Base-by-base conservation (phyloP, 2,888 invertebrate species). In the Agelastica alni region DNA sequence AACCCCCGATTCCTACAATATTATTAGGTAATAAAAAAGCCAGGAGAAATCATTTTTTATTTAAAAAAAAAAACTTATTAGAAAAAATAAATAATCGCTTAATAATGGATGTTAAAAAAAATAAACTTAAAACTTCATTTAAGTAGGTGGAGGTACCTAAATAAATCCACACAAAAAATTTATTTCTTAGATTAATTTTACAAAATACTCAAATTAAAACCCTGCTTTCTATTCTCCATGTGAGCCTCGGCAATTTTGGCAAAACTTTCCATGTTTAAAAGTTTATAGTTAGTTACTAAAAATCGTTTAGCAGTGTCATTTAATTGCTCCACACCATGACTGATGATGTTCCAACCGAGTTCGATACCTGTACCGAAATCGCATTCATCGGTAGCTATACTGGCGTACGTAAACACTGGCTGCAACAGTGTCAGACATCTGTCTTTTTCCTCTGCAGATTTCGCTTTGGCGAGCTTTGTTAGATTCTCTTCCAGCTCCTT, bases 331-430 rank as follows among this genome's bases (percentile, higher is more conserved):
- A 85, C 75, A 0, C 93, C 91, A 52, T 86, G 89, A 57, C 85
- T 86, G 71, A 96, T 92, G 41, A 97, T 77, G 74, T 92, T 87
- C 62, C 93, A 85, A 0, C 94, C 96, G 28, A 92, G 79, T 75
- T 97, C 96, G 1, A 97, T 75, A 0, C 93, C 90, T 47, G 93
- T 94, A 0, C 96, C 97, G 77, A 94, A 96, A 75, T 97, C 96
- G 71, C 91, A 90, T 75, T 98, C 97, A 71, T 97, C 97, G 51
- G 91, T 86, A 0, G 96, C 97, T 73, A 93, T 93, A 73, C 86
- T 90, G 4, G 93, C 88, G 51, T 86, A 86, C 2, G 90, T 93
- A 56, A 94, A 84, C 18, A 70, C 79, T 51, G 92, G 90, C 66
- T 93, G 91, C 2, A 96, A 72, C 18, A 87, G 83, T 14, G 87